Base-by-base conservation (phyloP, 2,113 vertebrate genomes). In the Cisticola juncidis region DNA sequence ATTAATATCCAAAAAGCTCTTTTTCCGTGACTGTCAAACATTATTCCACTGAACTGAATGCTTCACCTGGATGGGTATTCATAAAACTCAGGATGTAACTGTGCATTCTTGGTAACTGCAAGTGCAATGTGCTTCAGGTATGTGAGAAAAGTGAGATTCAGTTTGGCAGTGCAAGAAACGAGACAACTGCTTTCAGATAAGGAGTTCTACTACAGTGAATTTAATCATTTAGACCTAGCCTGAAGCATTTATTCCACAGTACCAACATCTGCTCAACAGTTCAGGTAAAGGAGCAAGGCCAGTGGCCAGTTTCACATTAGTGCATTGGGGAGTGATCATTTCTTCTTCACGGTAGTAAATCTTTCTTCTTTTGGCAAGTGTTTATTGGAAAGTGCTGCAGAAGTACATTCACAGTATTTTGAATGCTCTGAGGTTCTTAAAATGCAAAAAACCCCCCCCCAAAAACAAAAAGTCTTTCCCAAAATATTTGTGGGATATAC, bases 241-340 rank as follows among this genome's bases (percentile, higher is more conserved):
- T 53, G 84, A 65, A 69, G n/a, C 24, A 9, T 80, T 79, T 35
- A 29, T 57, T n/a, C 9, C 12, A 47, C 9, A 48, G 33, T 25
- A 33, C 14, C 14, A 50, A 21, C 11, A 35, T 19, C 42, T 57
- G 36, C 54, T 47, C 61, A 17, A 69, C 23, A 45, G 17, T 44
- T 68, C 45, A 60, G 48, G n/a, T 90, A 57, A 69, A 66, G 38
- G 26, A 73, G 14, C 23, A 53, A 68, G 69, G 25, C 25, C 14
- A n/a, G 53, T 44, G 57, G 3, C 57, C 1, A 1, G 3, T 73
- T 90, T 82, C 31, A 48, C 24, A 51, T 14, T 13, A 47, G 14
- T 51, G 16, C 0, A 0, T 26, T 38, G 4, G 14, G 24, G 10
- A 84, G 28, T 6, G 8, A 57, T 51, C 0, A 21, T 62, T 86